Conservation (phyloP, 2,797 vertebrate genomes). For the Tangara arthus region DNA sequence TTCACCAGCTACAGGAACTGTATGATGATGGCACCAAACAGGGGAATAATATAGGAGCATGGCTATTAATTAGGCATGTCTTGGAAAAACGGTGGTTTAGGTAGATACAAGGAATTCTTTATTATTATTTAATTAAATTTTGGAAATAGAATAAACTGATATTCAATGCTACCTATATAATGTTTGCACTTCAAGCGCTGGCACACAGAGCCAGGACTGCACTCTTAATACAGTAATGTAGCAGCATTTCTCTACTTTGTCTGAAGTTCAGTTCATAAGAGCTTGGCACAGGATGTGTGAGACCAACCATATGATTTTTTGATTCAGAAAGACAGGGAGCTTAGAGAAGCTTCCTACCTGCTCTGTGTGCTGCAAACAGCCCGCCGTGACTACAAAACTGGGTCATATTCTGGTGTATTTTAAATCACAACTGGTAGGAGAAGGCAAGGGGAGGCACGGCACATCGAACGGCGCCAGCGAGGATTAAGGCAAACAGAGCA, state of each 20-base stretch:
- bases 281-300: neutral
- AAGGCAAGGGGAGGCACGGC: neutral
- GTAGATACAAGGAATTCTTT: neutral
- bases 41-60: neutral
- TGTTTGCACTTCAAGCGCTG: neutral
- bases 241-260: neutral
- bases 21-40: neutral
- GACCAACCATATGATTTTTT: neutral
- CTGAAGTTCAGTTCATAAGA: neutral
- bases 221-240: neutral
- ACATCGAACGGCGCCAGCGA: neutral
- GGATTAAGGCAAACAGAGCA: conserved; percentile 49
- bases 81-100: neutral
- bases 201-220: neutral
- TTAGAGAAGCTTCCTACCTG: neutral
- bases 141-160: neutral
- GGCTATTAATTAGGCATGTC: neutral
- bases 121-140: neutral
- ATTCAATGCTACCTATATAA: neutral
- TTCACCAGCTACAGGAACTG: neutral
- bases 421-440: neutral
- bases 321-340: neutral
- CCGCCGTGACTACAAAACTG: accelerated
- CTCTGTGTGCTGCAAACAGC: neutral
- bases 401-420: neutral